Evolutionary conservation across 2,797 vertebrate species (phyloP).

Genomic region (Denticeps clupeoides): DNA sequence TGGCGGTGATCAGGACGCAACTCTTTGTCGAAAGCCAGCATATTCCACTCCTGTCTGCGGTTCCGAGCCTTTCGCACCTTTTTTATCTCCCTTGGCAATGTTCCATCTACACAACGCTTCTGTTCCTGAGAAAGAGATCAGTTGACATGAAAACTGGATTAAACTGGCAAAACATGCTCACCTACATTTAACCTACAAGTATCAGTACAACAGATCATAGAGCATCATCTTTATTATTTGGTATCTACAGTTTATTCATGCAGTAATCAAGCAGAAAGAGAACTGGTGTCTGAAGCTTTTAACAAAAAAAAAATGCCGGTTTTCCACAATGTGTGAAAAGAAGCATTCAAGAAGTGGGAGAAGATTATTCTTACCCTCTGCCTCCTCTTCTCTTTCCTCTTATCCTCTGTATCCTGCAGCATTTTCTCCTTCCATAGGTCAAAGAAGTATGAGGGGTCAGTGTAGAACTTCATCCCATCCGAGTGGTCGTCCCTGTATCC

Average conservation of each 20-base stretch:
- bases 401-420: conserved; percentile 84
- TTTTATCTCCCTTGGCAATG: conserved; percentile 72
- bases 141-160: too few species aligned
- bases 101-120: conserved; percentile 66
- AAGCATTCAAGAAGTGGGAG: background rate
- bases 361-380: conserved; percentile 59
- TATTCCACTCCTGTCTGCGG: conserved; percentile 81
- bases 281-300: too few species aligned
- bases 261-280: too few species aligned
- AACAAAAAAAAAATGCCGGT: too few species aligned
- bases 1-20: conserved; percentile 75
- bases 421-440: conserved; percentile 90
- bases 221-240: too few species aligned
- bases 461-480: conserved; percentile 81
- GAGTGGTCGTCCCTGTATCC: conserved; percentile 69
- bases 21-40: conserved; percentile 85
- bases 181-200: too few species aligned
- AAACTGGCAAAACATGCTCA: too few species aligned
- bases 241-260: too few species aligned
- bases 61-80: conserved; percentile 81
- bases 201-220: too few species aligned
- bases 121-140: conserved; percentile 61
- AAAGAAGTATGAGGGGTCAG: conserved; percentile 85
- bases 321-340: too few species aligned
- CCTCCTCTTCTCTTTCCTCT: conserved; percentile 73